Percentiles rank a stretch among this genome's conserved stretches.
phyloP scores from a whole-genome alignment of 2,888 invertebrate species.

The Pollenia griseotomentosa region DNA sequence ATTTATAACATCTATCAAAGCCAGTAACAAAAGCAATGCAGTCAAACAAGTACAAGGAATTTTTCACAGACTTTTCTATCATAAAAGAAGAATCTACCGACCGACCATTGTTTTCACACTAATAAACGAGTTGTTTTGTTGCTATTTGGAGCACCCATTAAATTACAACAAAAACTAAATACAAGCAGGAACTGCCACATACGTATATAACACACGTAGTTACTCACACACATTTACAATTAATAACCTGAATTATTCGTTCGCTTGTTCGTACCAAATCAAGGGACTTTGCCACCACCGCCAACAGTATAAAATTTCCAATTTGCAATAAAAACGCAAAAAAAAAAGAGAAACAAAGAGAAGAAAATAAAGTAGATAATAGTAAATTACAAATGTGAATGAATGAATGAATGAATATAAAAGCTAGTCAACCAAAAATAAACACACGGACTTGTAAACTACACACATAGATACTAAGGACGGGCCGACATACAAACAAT shows the following conservation, averaged over 20 bases:
- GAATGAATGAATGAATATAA: constrained; percentile 56
- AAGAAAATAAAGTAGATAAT: constrained; percentile 60
- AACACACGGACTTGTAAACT: constrained; percentile 25
- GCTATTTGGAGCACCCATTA: constrained; percentile 55
- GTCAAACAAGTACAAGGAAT: constrained; percentile 17
- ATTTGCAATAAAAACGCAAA: constrained; percentile 78
- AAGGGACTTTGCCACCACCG: constrained; percentile 75
- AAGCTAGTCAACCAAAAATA: constrained; percentile 63
- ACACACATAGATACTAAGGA: constrained; percentile 57
- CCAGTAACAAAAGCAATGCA: constrained; percentile 3
- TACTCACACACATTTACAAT: constrained; percentile 38
- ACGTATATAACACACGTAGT: neutral
- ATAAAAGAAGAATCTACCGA: constrained; percentile 59
- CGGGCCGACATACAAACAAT: constrained; percentile 19
- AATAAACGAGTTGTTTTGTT: constrained; percentile 44
- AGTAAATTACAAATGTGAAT: constrained; percentile 69
- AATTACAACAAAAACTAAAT: constrained; percentile 42
- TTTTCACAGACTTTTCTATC: constrained; percentile 42
- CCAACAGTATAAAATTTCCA: constrained; percentile 83
- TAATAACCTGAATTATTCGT: constrained; percentile 55
- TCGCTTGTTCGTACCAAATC: constrained; percentile 43
- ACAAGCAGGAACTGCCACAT: constrained; percentile 7
- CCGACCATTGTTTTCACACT: constrained; percentile 67
- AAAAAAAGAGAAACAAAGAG: constrained; percentile 45
- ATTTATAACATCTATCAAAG: constrained; percentile 48